Evolutionary conservation across 2,888 invertebrate genomes (phyloP).

Genomic region (Melitaea athalia): DNA sequence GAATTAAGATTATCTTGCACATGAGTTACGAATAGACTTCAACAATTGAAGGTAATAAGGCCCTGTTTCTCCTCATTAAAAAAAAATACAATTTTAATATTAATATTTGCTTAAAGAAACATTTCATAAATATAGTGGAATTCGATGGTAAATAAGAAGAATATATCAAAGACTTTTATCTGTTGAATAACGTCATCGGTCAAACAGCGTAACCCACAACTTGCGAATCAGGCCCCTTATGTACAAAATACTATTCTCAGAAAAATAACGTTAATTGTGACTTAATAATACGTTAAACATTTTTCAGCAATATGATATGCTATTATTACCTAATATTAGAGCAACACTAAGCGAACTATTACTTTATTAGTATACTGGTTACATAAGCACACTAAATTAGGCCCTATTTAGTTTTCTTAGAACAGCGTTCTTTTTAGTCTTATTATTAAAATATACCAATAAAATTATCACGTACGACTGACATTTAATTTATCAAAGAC

Average conservation of each 20-base stretch:
- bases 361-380: conserved; percentile 14
- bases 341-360: conserved; percentile 29
- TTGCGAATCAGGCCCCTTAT: too few species aligned
- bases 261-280: not conserved
- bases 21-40: too few species aligned
- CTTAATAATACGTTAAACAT: not conserved
- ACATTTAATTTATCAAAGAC: not conserved
- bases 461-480: not conserved
- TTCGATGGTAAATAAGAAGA: too few species aligned
- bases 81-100: too few species aligned
- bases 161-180: too few species aligned
- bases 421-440: conserved; percentile 5
- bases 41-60: too few species aligned
- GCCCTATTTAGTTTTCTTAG: not conserved
- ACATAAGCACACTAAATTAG: conserved; percentile 12
- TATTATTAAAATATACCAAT: not conserved
- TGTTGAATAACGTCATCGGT: too few species aligned
- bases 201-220: too few species aligned
- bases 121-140: too few species aligned
- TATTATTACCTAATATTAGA: conserved; percentile 24
- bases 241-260: not conserved
- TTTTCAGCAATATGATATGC: conserved; percentile 27
- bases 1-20: too few species aligned
- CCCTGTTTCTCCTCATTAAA: too few species aligned
- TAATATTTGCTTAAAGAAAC: too few species aligned